These are phyloP conservation scores for Eupithecia centaureata DNA, from an alignment of 2,888 invertebrate genomes.

Conservation along the genomic window DNA sequence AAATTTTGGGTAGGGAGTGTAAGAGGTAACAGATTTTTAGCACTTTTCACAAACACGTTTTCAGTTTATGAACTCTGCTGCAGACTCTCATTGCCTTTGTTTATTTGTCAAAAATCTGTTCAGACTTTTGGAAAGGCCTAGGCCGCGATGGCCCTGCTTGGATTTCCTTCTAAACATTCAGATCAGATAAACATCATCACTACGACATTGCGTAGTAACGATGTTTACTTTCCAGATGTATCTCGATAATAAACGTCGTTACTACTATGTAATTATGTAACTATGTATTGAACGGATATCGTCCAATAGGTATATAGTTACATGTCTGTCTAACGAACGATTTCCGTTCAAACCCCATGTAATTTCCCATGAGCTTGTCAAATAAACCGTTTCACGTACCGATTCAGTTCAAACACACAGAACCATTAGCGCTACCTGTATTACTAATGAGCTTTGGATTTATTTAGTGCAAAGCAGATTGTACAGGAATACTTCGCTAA, in stretches of 20 bases:
- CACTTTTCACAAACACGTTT: too few species aligned
- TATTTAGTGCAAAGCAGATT: slow-evolving; percentile 2
- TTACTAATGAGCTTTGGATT: slow-evolving; percentile 27
- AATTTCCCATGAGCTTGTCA: slow-evolving; percentile 6
- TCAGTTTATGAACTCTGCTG: too few species aligned
- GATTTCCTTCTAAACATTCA: too few species aligned
- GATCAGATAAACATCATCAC: too few species aligned
- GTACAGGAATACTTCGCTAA: not conserved
- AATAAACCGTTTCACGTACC: slow-evolving; percentile 10
- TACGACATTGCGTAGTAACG: too few species aligned
- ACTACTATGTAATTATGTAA: too few species aligned
- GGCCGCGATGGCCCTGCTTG: too few species aligned
- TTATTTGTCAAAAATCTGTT: not conserved
- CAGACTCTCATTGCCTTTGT: too few species aligned
- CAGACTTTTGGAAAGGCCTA: not conserved
- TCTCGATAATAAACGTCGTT: too few species aligned
- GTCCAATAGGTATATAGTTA: too few species aligned
- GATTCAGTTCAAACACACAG: slow-evolving; percentile 20
- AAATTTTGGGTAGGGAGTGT: not conserved
- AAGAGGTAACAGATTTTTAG: not conserved
- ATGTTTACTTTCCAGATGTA: too few species aligned
- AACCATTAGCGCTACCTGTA: slow-evolving; percentile 17
- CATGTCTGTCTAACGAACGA: not conserved
- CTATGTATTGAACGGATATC: too few species aligned
- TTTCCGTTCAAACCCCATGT: not conserved